Base-by-base conservation (phyloP, 2,797 vertebrate species). In the Pangasius larnaudii region DNA sequence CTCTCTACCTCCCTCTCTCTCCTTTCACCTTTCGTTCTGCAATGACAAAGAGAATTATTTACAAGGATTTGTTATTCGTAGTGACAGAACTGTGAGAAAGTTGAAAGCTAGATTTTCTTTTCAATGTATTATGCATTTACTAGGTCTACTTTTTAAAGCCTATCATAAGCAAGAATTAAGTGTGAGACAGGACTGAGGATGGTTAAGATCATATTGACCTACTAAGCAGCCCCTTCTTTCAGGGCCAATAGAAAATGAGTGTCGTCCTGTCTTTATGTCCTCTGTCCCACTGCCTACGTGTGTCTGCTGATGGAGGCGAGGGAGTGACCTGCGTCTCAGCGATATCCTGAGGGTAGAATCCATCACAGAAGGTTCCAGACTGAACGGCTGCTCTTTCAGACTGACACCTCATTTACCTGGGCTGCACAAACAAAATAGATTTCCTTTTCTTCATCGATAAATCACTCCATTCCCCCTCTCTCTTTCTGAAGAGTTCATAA, bases 361-460 rank as follows among this genome's bases (percentile, higher is more conserved):
- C 85, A 91, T 90, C 84, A 89, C 39, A 22, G 90, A 89, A 90
- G 82, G 56, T 87, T 89, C 87, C 39, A 85, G 88, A 89, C 78
- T 85, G 87, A 90, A 87, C 67, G 90, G 86, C 83, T 71, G 86
- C 88, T 89, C 87, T 89, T 87, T 89, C 72, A 86, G 87, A 86
- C 80, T 90, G 89, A 91, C 91, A 91, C 89, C 89, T 89, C 91
- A 92, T 92, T 92, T 92, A 92, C 94, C 93, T 93, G 93, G 92
- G 86, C 92, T 93, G 90, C 91, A 92, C 91, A 93, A 93, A 93
- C 91, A 93, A 91, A 92, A 91, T 92, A 87, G 91, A 89, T 90
- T 90, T 87, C 84, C 84, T 89, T 90, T 90, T 90, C 75, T 14
- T 59, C 19, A 78, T 91, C 88, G 78, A 89, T 90, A 90, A 89